phyloP scores from a whole-genome alignment of 2,888 invertebrate genomes.

The Eupelmus urozonus region DNA sequence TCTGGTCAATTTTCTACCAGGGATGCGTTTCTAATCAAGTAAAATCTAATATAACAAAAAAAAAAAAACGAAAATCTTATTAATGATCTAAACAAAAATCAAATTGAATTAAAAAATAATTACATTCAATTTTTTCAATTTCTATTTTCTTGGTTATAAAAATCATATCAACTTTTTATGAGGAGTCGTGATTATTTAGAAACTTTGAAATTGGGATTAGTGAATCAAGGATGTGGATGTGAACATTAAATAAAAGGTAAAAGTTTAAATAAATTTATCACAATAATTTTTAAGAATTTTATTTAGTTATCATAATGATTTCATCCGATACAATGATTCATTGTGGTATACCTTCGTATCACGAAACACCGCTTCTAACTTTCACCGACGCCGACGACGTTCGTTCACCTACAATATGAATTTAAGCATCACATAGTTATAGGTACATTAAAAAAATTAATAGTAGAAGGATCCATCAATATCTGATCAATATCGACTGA shows the following conservation, averaged over 20 bases:
- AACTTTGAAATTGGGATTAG: not conserved
- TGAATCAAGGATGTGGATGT: not conserved
- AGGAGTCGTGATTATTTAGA: too few species aligned
- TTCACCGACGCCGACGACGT: slow-evolving; percentile 53
- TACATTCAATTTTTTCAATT: not conserved
- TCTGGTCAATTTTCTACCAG: too few species aligned
- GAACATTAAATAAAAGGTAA: slow-evolving; percentile 3
- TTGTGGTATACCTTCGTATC: slow-evolving; percentile 75
- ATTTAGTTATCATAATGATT: slow-evolving; percentile 77
- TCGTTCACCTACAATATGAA: slow-evolving; percentile 11
- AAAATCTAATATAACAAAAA: too few species aligned
- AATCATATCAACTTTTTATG: too few species aligned
- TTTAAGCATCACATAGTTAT: slow-evolving; percentile 31
- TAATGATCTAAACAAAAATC: too few species aligned
- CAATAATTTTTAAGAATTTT: slow-evolving; percentile 73
- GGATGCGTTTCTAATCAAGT: too few species aligned
- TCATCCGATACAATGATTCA: slow-evolving; percentile 76
- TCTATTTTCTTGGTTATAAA: not conserved
- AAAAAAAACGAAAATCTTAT: too few species aligned
- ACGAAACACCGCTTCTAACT: slow-evolving; percentile 63
- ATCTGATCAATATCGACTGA: slow-evolving; percentile 4
- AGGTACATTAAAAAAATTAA: not conserved
- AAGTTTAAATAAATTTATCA: slow-evolving; percentile 48
- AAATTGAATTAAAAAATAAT: not conserved
- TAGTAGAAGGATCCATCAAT: not conserved